These are phyloP conservation scores for Papilio polyxenes DNA, from an alignment of 1,140 invertebrate species.

Conservation along the genomic window DNA sequence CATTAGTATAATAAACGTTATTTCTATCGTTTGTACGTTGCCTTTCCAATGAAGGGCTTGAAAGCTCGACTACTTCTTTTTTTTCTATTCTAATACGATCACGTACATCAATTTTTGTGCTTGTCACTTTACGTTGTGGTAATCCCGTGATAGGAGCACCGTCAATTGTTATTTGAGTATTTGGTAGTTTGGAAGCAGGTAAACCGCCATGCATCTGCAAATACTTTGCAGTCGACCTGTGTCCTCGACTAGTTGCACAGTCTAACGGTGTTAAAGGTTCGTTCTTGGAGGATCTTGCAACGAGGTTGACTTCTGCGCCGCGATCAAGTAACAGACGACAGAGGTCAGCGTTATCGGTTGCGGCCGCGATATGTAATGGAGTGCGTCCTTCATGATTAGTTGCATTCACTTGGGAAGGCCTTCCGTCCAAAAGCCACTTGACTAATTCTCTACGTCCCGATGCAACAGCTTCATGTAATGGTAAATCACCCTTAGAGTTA, in stretches of 20 bases:
- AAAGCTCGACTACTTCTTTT: conserved; percentile 76
- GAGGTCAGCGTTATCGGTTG: conserved; percentile 96
- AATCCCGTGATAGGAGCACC: conserved; percentile 70
- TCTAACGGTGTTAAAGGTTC: conserved; percentile 93
- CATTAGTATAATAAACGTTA: conserved; percentile 58
- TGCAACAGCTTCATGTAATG: conserved; percentile 96
- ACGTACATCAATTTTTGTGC: conserved; percentile 78
- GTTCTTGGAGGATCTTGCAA: conserved; percentile 91
- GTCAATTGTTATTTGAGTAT: conserved; percentile 76
- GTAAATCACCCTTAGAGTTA: conserved; percentile 94
- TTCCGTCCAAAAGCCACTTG: conserved; percentile 90
- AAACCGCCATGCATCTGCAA: conserved; percentile 94
- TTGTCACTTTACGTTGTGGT: conserved; percentile 76
- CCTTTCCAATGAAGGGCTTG: conserved; percentile 64
- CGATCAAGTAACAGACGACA: conserved; percentile 93
- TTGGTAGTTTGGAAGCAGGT: conserved; percentile 85
- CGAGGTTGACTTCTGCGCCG: conserved; percentile 89
- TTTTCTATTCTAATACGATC: conserved; percentile 79
- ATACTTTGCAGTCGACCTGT: conserved; percentile 95
- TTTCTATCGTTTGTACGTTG: conserved; percentile 55
- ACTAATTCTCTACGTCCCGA: conserved; percentile 94
- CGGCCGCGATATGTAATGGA: conserved; percentile 95
- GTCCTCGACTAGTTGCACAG: conserved; percentile 91
- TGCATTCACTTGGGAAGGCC: conserved; percentile 92
- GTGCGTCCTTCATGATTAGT: conserved; percentile 96